Evolutionary conservation across 2,888 invertebrate species (phyloP), one percentile per base, ranked within the genome.

Genomic region (Harpalus rubripes): DNA sequence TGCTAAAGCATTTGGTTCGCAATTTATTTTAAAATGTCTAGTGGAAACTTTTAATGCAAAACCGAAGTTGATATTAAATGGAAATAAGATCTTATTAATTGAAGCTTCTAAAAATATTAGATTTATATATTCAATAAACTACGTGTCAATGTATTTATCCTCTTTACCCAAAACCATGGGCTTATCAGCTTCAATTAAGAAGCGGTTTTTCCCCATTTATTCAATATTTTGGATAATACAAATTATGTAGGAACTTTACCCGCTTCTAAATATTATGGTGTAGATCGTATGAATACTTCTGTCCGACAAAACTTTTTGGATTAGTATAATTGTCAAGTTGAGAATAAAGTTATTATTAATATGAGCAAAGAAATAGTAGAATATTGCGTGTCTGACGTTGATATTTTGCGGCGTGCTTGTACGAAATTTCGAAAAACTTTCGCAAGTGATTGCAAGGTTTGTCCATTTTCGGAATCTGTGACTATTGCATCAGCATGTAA

Each of bases 401-500:
- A n/a, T n/a, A n/a, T n/a, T n/a, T n/a, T n/a, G n/a, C n/a, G n/a
- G n/a, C n/a, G n/a, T n/a, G n/a, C n/a, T n/a, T n/a, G n/a, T n/a
- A n/a, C n/a, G n/a, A n/a, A n/a, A n/a, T n/a, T n/a, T n/a, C n/a
- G n/a, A n/a, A n/a, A n/a, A n/a, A n/a, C n/a, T n/a, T n/a, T n/a
- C n/a, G n/a, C n/a, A n/a, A n/a, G n/a, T n/a, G n/a, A n/a, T n/a
- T n/a, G n/a, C n/a, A n/a, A n/a, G n/a, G n/a, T n/a, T n/a, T n/a
- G n/a, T n/a, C n/a, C n/a, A n/a, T n/a, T n/a, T 81, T 65, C 85
- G 0, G 88, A 89, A 80, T 86, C 87, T 7, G 83, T 84, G 0
- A 89, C 89, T 0, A 87, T 88, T n/a, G 86, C 87, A 0, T 86
- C 86, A 2, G 88, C 88, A 2, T 89, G 88, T 81, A 88, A 87